Percentiles rank a stretch among this genome's conserved stretches.
phyloP scores from a whole-genome alignment of 1,140 invertebrate species.

The Aethina tumida region DNA sequence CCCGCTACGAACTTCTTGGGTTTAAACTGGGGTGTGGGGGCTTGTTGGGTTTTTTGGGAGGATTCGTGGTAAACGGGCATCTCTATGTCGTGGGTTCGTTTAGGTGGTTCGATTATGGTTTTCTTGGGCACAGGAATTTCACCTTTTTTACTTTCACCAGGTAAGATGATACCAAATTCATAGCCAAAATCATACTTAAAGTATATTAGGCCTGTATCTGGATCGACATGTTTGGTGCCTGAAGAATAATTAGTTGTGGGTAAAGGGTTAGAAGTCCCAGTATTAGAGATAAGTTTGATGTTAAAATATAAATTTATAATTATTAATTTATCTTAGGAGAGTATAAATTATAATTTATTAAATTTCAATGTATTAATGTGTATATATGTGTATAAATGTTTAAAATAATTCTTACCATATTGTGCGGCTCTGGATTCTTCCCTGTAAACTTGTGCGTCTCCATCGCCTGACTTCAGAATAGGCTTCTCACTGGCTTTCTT shows the following conservation, averaged over 20 bases:
- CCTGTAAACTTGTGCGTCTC: conserved; percentile 55
- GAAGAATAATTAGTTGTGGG: conserved; percentile 8
- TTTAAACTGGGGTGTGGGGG: conserved; percentile 21
- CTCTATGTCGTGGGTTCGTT: conserved; percentile 45
- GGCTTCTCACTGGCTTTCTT: conserved; percentile 40
- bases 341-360: no score
- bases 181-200: conserved; percentile 79
- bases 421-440: conserved; percentile 59
- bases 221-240: conserved; percentile 70
- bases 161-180: conserved; percentile 64
- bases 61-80: conserved; percentile 54
- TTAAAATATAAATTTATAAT: neutral
- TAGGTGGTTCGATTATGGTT: conserved; percentile 40
- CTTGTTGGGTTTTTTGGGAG: conserved; percentile 28
- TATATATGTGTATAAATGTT: no score
- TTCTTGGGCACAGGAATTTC: conserved; percentile 36
- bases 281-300: neutral
- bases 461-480: conserved; percentile 42
- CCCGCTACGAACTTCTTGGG: conserved; percentile 37
- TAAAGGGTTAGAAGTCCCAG: neutral
- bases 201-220: conserved; percentile 66
- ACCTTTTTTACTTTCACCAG: conserved; percentile 51
- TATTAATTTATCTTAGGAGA: neutral
- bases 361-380: no score
- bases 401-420: conserved; percentile 54